A percentile compares a stretch with the other conserved stretches of the same genome.
Evolutionary conservation across 2,888 invertebrate species (phyloP).

Genomic region (Lepidochitona cinerea): DNA sequence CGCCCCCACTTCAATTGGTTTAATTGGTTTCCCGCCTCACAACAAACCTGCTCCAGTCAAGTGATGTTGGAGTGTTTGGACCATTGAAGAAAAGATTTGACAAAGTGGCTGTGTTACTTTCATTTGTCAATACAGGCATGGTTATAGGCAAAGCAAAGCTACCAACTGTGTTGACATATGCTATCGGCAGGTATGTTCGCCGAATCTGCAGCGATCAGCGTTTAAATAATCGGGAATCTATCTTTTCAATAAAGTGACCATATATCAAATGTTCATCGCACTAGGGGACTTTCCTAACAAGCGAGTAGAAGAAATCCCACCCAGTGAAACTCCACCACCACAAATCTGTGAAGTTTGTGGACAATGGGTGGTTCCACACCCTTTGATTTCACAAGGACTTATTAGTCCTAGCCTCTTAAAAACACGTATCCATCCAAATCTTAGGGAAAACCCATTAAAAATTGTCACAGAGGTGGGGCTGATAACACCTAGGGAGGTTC

Average conservation of each 20-base stretch:
- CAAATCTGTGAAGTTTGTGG: neutral
- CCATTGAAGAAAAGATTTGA: neutral
- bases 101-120: neutral
- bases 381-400: neutral
- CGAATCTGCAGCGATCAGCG: neutral
- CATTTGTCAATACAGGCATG: neutral
- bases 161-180: neutral
- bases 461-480: neutral
- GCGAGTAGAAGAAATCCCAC: neutral
- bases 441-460: neutral
- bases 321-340: neutral
- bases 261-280: neutral
- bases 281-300: neutral
- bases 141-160: neutral
- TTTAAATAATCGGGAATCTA: neutral
- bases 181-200: neutral
- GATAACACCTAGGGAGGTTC: neutral
- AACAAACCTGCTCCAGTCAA: neutral
- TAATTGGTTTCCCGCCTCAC: too few relatives aligned
- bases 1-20: too few relatives aligned
- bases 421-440: neutral
- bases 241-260: neutral
- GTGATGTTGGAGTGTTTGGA: neutral
- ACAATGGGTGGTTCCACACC: neutral
- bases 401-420: neutral